Evolutionary conservation across 2,888 invertebrate species (phyloP), one percentile per base, ranked within the genome.

Genomic region (Candidula unifasciata): DNA sequence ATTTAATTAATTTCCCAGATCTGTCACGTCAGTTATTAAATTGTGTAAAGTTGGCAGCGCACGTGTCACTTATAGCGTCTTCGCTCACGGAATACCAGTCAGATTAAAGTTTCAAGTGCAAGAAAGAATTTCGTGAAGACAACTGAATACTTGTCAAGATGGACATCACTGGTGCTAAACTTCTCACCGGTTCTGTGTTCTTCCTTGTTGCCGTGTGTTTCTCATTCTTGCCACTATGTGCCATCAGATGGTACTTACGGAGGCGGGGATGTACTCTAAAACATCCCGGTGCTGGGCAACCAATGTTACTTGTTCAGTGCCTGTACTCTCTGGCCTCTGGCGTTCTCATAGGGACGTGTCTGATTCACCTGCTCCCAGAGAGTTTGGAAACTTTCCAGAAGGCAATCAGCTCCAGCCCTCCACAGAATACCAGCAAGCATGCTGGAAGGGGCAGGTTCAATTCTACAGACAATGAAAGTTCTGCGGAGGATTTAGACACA

Each of bases 321-420:
- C 77, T 84, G 18, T 85, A 86, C 37, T 52, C 86, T 21, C 27
- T 83, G 37, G 86, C 85, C 13, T 69, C 85, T 54, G 86, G 86
- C 21, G 80, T 86, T 30, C 82, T 85, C 57, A 71, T 86, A 24
- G 82, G 80, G 16, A 86, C 83, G 21, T 86, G 82, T 35, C 69
- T 86, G 30, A 69, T 86, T 6, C 64, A 83, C 52, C 85, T 86
- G 3, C 73, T 86, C 0, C 86, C 86, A 1, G 86, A 86, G 60
- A 80, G 82, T 60, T 2, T 64, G 21, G 77, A 80, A 16, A 21
- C 76, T 33, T 69, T 86, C n/a, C 1, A 27, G 21, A 37, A 85
- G 3, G 82, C 80, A 16, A 3, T 85, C 30, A 54, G 30, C 0
- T 77, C 82, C 10, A 78, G 52, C n/a, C 18, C 69, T 16, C 18